These are phyloP conservation scores for Chloroclystis v-ata DNA, from an alignment of 2,888 invertebrate species.

Conservation along the genomic window DNA sequence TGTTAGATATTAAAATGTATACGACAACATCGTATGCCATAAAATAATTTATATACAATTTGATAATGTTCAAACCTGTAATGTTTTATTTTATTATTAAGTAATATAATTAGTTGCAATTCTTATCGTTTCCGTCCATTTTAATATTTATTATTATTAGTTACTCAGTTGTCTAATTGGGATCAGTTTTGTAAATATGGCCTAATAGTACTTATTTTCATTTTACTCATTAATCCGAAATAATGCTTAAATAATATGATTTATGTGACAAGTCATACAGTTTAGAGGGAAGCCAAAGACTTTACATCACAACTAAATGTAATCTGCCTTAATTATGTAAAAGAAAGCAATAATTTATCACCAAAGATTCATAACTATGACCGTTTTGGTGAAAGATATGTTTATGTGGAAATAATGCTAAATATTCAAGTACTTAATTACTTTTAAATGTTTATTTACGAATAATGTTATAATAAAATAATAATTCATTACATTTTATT, in stretches of 20 bases:
- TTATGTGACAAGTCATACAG: slow-evolving; percentile 65
- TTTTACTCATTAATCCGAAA: slow-evolving; percentile 19
- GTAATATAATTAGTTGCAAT: slow-evolving; percentile 48
- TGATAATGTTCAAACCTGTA: slow-evolving; percentile 54
- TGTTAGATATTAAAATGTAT: slow-evolving; percentile 44
- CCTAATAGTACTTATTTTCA: slow-evolving; percentile 33
- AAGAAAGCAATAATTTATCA: slow-evolving; percentile 56
- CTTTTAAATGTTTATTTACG: not conserved
- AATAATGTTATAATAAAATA: not conserved
- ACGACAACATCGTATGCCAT: slow-evolving; percentile 39
- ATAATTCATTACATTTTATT: not conserved
- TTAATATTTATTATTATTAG: slow-evolving; percentile 50
- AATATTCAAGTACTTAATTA: not conserved
- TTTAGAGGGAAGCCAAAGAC: slow-evolving; percentile 75
- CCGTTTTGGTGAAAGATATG: slow-evolving; percentile 39
- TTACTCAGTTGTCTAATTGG: slow-evolving; percentile 40
- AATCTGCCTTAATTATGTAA: slow-evolving; percentile 37
- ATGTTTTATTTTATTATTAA: slow-evolving; percentile 38
- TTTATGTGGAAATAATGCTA: not conserved
- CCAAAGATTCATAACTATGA: slow-evolving; percentile 52
- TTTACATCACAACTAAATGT: slow-evolving; percentile 37
- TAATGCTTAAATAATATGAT: slow-evolving; percentile 36
- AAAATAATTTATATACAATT: slow-evolving; percentile 42
- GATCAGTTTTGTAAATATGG: slow-evolving; percentile 43
- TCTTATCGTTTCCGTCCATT: slow-evolving; percentile 76